Evolutionary conservation across 2,888 invertebrate species (phyloP).

Genomic region (Nebria brevicollis): DNA sequence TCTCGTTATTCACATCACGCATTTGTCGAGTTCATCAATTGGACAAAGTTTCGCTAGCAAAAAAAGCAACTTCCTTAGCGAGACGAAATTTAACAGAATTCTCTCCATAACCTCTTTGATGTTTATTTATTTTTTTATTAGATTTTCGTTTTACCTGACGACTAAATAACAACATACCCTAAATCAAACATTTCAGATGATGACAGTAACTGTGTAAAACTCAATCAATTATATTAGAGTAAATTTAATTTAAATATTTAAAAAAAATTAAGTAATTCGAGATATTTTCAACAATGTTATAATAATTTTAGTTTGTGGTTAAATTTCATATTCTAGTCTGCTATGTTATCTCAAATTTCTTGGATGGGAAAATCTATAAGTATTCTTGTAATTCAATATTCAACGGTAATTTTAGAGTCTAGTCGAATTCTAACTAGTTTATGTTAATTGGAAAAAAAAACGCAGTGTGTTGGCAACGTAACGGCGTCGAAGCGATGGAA

Average conservation of each 20-base stretch:
- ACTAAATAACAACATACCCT: neutral
- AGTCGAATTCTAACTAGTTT: slow-evolving; percentile 6
- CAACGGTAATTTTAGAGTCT: slow-evolving; percentile 3
- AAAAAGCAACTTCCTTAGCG: slow-evolving; percentile 23
- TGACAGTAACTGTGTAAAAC: too few species aligned
- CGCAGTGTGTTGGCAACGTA: slow-evolving; percentile 4
- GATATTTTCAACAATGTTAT: too few species aligned
- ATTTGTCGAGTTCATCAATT: slow-evolving; percentile 43
- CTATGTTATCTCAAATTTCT: neutral
- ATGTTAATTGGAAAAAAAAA: slow-evolving; percentile 35
- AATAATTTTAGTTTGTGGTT: neutral
- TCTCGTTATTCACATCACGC: slow-evolving; percentile 44
- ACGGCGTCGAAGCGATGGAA: neutral
- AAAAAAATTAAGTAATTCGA: too few species aligned
- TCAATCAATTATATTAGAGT: too few species aligned
- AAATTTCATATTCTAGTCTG: neutral
- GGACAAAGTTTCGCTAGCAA: slow-evolving; percentile 27
- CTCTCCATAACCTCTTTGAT: slow-evolving; percentile 40
- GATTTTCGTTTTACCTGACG: slow-evolving; percentile 34
- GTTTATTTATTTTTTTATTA: slow-evolving; percentile 36
- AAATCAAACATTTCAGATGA: too few species aligned
- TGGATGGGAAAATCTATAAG: neutral
- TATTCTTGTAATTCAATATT: neutral
- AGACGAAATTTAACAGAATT: slow-evolving; percentile 34
- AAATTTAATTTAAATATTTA: too few species aligned